Base-by-base conservation (phyloP, 2,888 invertebrate species). In the Mimumesa dahlbomi region DNA sequence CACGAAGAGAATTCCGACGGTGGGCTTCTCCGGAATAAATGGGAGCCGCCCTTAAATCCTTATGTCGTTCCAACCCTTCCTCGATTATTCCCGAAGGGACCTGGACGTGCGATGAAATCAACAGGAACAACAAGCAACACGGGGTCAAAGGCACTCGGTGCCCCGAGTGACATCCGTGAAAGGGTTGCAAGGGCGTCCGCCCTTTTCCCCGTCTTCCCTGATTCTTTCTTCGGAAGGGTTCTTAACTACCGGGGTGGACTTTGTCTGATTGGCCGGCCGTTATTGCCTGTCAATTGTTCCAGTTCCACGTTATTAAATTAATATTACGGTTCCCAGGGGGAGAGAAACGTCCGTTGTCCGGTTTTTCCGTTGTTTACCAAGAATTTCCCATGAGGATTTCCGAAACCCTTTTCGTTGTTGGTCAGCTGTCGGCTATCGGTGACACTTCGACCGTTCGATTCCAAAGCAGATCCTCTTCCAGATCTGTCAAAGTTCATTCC, bases 201-300 rank as follows among this genome's bases (percentile, higher is more conserved):
- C 7, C 64, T 29, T 11, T 59, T 40, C 45, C 19, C 45, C 31
- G 6, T 40, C 22, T 31, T 18, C 29, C 49, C 31, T n/a, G 9
- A 21, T 34, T 2, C 21, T 25, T 22, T 43, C 56, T 63, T 68
- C 59, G 64, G 56, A 83, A 82, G 84, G 82, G 82, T 83, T 83
- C 79, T 73, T 75, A 81, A 81, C 81, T 76, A 81, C 50, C 69
- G 62, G 82, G 74, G 73, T 79, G 82, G 68, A 80, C 80, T 77
- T 80, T 81, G 82, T 80, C 84, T 85, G 87, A 88, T 88, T 87
- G 87, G 84, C 82, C 73, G 80, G 67, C 84, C 83, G 85, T 88
- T 88, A 88, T 88, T 87, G 88, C 87, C 88, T 86, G 89, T 89
- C 89, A 86, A 88, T 88, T 87, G 87, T 85, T 85, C 85, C 63